phyloP scores from a whole-genome alignment of 2,113 vertebrate genomes.

The Plecturocebus donacophilus region DNA sequence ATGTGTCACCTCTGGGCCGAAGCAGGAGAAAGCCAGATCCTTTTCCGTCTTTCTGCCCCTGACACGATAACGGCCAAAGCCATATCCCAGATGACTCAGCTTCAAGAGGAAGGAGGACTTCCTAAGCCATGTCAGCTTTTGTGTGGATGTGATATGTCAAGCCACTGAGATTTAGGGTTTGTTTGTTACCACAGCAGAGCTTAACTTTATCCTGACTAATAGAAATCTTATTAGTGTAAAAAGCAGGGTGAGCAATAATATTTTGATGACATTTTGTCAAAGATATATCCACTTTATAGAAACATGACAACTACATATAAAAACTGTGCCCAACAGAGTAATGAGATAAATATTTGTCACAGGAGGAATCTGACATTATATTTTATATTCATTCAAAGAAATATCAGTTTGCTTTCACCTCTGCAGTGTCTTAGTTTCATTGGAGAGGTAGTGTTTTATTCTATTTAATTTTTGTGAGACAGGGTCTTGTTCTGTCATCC shows the following conservation, averaged over 20 bases:
- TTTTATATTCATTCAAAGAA: constrained; percentile 21
- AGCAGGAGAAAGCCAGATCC: neutral
- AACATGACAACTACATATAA: neutral
- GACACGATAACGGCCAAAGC: neutral
- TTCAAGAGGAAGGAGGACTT: neutral
- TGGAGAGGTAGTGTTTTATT: neutral
- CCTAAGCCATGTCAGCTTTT: neutral
- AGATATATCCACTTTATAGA: neutral
- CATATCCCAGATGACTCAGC: neutral
- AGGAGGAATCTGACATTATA: neutral
- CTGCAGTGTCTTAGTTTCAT: neutral
- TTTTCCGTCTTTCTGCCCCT: neutral
- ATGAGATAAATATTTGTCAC: neutral
- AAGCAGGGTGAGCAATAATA: neutral
- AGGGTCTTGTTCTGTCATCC: too few species aligned
- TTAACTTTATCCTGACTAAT: constrained; percentile 32
- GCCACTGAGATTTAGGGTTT: neutral
- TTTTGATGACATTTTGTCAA: constrained; percentile 3
- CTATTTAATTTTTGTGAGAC: neutral
- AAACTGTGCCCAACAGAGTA: neutral
- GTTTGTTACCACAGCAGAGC: constrained; percentile 56
- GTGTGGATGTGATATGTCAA: neutral
- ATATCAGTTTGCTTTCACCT: neutral
- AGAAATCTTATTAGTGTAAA: neutral
- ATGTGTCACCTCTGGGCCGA: neutral